A percentile compares a stretch with the other conserved stretches of the same genome.
Conservation (phyloP, 2,888 invertebrate species). For the Erynnis tages region DNA sequence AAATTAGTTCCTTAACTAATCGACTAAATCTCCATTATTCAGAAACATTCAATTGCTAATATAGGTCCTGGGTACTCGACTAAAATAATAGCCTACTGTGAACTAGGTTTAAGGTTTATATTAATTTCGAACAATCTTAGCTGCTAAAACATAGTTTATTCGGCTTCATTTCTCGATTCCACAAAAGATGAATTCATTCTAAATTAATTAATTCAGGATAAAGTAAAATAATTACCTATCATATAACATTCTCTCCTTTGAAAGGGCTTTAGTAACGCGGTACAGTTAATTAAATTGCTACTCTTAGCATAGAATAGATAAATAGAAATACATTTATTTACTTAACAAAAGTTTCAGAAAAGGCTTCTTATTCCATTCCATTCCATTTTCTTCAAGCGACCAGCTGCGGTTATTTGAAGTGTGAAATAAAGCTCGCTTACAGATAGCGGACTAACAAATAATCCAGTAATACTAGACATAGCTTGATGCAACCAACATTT, state of each 20-base stretch:
- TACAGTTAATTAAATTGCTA: background rate
- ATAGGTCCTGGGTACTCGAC: background rate
- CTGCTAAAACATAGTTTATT: background rate
- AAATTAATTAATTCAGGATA: background rate
- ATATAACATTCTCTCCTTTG: background rate
- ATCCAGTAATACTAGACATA: conserved; percentile 20
- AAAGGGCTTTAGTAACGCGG: background rate
- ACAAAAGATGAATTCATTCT: background rate
- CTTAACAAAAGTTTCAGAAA: background rate
- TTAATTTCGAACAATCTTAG: background rate
- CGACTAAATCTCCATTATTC: no score
- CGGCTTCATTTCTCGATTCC: background rate
- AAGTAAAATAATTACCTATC: background rate
- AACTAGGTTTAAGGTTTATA: no score
- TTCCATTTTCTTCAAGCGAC: conserved; percentile 22
- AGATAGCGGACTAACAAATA: conserved; percentile 19
- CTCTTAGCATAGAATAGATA: no score
- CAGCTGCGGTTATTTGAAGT: conserved; percentile 18
- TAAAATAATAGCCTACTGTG: background rate
- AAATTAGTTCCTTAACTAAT: no score
- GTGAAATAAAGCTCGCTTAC: conserved; percentile 22
- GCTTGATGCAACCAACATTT: conserved; percentile 7
- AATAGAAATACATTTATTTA: no score
- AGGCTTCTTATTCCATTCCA: conserved; percentile 15
- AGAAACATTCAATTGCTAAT: background rate